Conservation (phyloP, 2,888 invertebrate genomes). For the Heliconius sara region DNA sequence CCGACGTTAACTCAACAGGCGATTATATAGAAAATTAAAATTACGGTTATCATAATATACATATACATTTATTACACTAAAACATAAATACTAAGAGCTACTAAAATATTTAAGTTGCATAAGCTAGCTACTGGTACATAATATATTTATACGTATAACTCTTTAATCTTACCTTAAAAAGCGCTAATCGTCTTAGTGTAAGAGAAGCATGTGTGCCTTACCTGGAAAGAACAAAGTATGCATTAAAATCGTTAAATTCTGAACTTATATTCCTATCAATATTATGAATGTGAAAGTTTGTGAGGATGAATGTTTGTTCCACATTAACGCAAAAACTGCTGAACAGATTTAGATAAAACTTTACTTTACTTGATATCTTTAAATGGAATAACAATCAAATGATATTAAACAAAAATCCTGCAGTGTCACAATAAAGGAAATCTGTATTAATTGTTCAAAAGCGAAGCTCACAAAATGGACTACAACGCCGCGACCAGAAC, state of each 20-base stretch:
- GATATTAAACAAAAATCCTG: background rate
- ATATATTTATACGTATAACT: background rate
- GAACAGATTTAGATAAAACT: too few species aligned
- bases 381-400: too few species aligned
- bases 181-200: background rate
- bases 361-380: too few species aligned
- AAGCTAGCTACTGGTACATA: background rate
- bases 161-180: constrained; percentile 18
- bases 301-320: too few species aligned
- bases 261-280: too few species aligned
- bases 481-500: constrained; percentile 12
- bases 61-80: background rate
- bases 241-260: background rate
- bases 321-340: too few species aligned
- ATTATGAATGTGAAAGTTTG: too few species aligned
- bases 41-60: background rate
- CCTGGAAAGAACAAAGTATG: constrained; percentile 38
- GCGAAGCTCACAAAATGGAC: background rate
- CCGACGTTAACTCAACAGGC: constrained; percentile 39
- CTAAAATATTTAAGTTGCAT: background rate
- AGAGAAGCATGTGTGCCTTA: constrained; percentile 26
- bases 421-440: background rate
- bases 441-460: background rate
- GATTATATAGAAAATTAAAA: background rate
- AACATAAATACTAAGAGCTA: background rate